These are phyloP conservation scores for Leuctra nigra DNA, from an alignment of 2,888 invertebrate genomes.

Conservation along the genomic window DNA sequence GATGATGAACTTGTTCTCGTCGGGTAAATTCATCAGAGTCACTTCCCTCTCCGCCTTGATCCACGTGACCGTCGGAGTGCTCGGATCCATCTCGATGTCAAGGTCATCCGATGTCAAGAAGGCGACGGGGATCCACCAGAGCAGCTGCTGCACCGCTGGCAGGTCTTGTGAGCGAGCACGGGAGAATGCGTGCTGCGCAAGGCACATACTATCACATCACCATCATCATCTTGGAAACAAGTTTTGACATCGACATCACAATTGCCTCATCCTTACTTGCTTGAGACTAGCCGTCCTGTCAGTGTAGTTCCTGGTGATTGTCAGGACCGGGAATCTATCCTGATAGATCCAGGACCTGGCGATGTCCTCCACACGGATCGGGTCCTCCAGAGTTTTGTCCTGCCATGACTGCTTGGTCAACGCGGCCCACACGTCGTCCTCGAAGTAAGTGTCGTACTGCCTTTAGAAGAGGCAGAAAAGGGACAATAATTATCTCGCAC, in stretches of 20 bases:
- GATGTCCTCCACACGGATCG: conserved; percentile 58
- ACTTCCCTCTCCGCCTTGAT: conserved; percentile 51
- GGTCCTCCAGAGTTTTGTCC: conserved; percentile 49
- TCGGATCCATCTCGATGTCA: conserved; percentile 45
- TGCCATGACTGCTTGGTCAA: conserved; percentile 59
- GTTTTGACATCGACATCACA: no score
- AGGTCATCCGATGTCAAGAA: conserved; percentile 51
- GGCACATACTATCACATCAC: neutral
- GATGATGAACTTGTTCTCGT: conserved; percentile 59
- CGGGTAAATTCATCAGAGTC: conserved; percentile 48
- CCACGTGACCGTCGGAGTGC: conserved; percentile 46
- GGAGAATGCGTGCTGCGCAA: conserved; percentile 37
- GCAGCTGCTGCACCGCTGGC: conserved; percentile 59
- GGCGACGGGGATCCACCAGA: conserved; percentile 70
- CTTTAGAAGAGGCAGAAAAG: no score
- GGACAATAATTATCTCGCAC: no score
- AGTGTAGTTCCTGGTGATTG: conserved; percentile 60
- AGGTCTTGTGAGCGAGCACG: conserved; percentile 67
- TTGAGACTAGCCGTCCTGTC: conserved; percentile 53
- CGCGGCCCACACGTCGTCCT: conserved; percentile 72
- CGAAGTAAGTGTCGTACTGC: conserved; percentile 66
- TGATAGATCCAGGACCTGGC: conserved; percentile 78
- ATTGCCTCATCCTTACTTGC: conserved; percentile 58
- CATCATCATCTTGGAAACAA: no score
- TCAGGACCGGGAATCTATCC: conserved; percentile 69